Evolutionary conservation across 2,113 vertebrate species (phyloP), one percentile per base, ranked within the genome.

Genomic region (Vidua macroura): DNA sequence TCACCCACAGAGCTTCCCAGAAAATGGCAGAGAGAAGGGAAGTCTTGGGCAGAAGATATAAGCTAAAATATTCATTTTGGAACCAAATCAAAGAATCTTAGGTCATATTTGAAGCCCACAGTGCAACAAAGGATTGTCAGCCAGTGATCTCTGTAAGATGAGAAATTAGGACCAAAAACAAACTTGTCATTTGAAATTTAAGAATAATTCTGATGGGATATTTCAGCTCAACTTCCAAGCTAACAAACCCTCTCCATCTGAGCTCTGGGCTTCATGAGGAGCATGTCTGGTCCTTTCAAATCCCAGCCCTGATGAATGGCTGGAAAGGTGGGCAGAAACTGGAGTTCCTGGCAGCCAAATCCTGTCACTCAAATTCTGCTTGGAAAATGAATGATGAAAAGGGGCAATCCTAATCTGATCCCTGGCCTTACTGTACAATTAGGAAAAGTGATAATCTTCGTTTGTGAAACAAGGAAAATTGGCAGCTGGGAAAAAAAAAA

Each of bases 371-470:
- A 41, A 93, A 35, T 49, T 31, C 82, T 79, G 66, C 66, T 93
- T 89, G 52, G 55, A 69, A 87, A 95, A 75, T 87, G 74, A 85
- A 82, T 72, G 93, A 89, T 95, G 96, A 93, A 96, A 95, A 92
- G 93, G 58, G 83, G 53, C 43, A 33, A 70, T 76, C 95, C 91
- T 85, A 70, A 94, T 85, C 58, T 95, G 91, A 95, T 95, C 90
- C 94, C 58, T 83, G 82, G 90, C 91, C 77, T 89, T 39, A 16
- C 70, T 85, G 62, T 35, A 20, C 84, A 87, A 95, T 95, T 96
- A 95, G 93, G 82, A 73, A 73, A 94, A 96, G 93, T 73, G 84
- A 95, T 87, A 96, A 96, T 94, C 95, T 95, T 92, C 86, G 4
- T 96, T 95, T 96, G 92, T 91, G 44, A 82, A 93, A 94, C 51